Conservation (phyloP, 2,797 vertebrate species). For the Chelonia mydas region DNA sequence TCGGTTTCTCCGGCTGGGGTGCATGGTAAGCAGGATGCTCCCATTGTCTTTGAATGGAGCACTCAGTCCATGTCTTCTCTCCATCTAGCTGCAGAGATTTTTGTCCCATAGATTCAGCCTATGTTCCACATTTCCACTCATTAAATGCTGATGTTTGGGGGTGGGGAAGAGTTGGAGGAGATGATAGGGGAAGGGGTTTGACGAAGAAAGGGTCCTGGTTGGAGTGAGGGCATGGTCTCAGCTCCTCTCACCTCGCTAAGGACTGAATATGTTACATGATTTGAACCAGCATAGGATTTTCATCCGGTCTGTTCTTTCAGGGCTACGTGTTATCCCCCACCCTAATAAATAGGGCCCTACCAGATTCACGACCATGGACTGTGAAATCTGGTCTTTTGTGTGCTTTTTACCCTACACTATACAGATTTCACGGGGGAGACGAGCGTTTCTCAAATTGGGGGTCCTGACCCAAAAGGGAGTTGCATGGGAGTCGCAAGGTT, state of each 20-base stretch:
- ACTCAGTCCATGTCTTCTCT: fast-evolving
- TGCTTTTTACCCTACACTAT: no score
- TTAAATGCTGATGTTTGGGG: neutral
- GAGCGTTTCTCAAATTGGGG: no score
- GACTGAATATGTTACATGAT: neutral
- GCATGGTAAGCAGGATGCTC: conserved; percentile 85
- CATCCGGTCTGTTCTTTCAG: neutral
- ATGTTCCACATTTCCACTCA: neutral
- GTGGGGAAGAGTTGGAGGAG: neutral
- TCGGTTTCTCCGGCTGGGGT: conserved; percentile 92
- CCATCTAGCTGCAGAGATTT: neutral
- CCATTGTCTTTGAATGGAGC: neutral
- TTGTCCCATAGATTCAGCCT: neutral
- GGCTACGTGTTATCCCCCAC: neutral
- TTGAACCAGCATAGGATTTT: neutral
- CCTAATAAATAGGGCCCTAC: no score
- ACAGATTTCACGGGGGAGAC: no score
- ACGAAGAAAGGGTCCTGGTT: neutral
- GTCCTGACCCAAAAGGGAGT: no score
- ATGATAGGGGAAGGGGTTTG: neutral
- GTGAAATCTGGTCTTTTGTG: no score
- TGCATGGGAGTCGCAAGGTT: no score
- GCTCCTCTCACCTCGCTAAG: neutral
- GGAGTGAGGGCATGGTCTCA: neutral
- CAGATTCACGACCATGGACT: no score